Evolutionary conservation across 1,140 invertebrate species (phyloP).

Genomic region (Nephotettix cincticeps): DNA sequence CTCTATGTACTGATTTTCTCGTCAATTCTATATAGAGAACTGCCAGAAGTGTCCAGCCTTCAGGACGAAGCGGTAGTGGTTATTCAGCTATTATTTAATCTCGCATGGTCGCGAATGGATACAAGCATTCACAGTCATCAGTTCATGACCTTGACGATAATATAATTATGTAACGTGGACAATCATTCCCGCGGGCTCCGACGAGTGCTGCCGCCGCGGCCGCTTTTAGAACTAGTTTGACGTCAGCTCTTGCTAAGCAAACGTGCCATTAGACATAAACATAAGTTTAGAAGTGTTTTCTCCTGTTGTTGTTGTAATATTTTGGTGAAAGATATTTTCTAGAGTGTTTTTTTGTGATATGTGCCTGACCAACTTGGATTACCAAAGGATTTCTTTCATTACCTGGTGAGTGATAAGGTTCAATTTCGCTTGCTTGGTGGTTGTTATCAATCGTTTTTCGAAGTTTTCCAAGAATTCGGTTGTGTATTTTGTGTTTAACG

Average conservation of each 20-base stretch:
- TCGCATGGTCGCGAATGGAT: neutral
- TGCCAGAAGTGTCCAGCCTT: too few species aligned
- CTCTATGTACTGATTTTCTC: too few species aligned
- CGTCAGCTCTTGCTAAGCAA: neutral
- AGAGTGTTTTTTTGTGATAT: neutral
- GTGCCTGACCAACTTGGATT: neutral
- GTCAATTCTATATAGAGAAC: too few species aligned
- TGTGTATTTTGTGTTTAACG: too few species aligned
- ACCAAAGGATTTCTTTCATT: neutral
- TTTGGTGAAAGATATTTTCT: neutral
- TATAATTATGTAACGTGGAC: slow-evolving; percentile 1
- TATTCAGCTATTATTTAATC: too few species aligned
- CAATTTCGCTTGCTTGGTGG: neutral
- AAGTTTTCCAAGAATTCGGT: too few species aligned
- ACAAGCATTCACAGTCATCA: neutral
- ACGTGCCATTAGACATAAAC: neutral
- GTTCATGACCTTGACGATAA: neutral
- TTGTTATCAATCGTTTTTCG: slow-evolving; percentile 18
- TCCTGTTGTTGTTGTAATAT: neutral
- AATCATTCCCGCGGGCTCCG: neutral
- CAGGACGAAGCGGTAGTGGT: too few species aligned
- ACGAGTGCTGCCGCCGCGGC: neutral
- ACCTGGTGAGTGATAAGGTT: slow-evolving; percentile 23
- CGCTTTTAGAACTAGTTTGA: neutral
- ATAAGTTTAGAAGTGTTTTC: neutral